Base-by-base conservation (phyloP, 2,888 invertebrate genomes). In the Epistrophe grossulariae region DNA sequence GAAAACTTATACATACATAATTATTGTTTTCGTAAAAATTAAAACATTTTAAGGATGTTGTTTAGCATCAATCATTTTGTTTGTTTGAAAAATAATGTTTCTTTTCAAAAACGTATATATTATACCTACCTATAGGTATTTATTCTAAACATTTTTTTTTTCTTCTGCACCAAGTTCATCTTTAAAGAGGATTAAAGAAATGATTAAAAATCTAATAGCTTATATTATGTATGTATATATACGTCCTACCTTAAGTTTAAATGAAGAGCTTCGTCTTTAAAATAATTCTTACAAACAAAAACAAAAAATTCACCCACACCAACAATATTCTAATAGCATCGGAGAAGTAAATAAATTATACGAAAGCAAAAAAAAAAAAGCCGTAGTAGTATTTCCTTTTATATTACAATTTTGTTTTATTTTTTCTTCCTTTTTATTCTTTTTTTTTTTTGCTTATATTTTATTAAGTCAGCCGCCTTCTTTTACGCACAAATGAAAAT, bases 401-500 rank as follows among this genome's bases (percentile, higher is more conserved):
- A 64, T 24, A 62, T 38, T 11, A 35, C 68, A 55, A n/a, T 31
- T 57, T 48, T 40, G 2, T 40, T 10, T 40, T 59, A 31, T 40
- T 13, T 52, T n/a, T 13, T 62, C 62, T 48, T 35, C n/a, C 40
- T 11, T 45, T 17, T 64, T 13, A 6, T 72, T 35, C 45, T 31
- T 11, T 77, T 64, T 77, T 64, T 60, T 64, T 55, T 40, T 55
- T 35, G 35, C 70, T 82, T 79, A 76, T 83, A 66, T 83, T 79
- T 83, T 83, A 79, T 76, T 83, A 70, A 70, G 52, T 43, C 82
- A 82, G 79, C 79, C 79, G 76, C 82, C 79, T 76, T 60, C 76
- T 76, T 83, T 76, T 83, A 87, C 87, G 87, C 87, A 87, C 87
- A 74, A 87, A 87, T 52, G 71, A 74, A 55, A 87, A 85, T 62